Percentiles rank a stretch among this genome's conserved stretches.
Evolutionary conservation across 2,113 vertebrate species (phyloP).

Genomic region (Meleagris gallopavo): DNA sequence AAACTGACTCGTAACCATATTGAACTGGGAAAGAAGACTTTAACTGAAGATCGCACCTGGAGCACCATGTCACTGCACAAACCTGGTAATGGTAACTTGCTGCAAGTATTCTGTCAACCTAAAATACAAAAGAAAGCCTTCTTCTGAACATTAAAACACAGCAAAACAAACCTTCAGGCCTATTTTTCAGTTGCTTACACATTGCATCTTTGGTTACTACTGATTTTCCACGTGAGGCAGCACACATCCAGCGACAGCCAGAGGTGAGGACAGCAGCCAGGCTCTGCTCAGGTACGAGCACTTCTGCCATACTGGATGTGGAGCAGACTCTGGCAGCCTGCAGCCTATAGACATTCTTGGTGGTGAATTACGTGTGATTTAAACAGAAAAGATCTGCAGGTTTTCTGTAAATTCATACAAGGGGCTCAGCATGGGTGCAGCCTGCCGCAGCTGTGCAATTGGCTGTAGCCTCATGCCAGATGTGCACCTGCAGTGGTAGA

Average conservation of each 20-base stretch:
- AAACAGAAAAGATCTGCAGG: neutral
- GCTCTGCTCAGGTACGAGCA: neutral
- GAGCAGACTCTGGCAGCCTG: neutral
- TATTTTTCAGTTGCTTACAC: neutral
- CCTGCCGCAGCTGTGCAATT: neutral
- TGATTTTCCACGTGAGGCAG: neutral
- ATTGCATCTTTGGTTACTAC: neutral
- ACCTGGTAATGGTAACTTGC: neutral
- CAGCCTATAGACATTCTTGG: neutral
- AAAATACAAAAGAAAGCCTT: neutral
- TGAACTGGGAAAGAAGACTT: neutral
- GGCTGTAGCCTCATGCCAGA: neutral
- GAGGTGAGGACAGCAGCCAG: neutral
- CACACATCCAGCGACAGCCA: neutral
- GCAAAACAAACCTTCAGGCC: neutral
- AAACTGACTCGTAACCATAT: neutral
- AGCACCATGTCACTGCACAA: neutral
- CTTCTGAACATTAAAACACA: neutral
- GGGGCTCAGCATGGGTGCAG: neutral
- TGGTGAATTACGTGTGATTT: neutral
- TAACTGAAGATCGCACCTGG: neutral
- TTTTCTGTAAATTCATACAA: neutral
- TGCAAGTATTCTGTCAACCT: neutral
- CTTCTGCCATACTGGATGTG: neutral
- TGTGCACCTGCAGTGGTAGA: neutral